phyloP scores from a whole-genome alignment of 2,113 vertebrate species.

The Gambusia holbrooki region DNA sequence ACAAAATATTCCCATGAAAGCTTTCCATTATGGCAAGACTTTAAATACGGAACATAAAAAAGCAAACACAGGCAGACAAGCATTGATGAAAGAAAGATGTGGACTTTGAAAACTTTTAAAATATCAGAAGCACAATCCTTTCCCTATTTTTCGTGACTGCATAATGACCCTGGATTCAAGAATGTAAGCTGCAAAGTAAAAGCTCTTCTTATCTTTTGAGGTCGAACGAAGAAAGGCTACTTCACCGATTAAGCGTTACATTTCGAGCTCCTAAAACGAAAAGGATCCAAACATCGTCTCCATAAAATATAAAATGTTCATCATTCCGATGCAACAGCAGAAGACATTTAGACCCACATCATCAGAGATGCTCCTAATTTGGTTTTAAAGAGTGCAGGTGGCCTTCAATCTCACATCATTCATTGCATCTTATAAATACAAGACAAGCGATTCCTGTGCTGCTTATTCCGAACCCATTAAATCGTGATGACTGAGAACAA shows the following conservation, averaged over 20 bases:
- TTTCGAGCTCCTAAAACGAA: background rate
- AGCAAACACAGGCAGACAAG: background rate
- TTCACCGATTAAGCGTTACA: too few relatives aligned
- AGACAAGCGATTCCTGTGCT: background rate
- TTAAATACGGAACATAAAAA: too few relatives aligned
- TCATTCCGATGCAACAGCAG: background rate
- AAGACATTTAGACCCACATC: background rate
- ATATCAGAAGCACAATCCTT: too few relatives aligned
- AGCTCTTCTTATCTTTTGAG: too few relatives aligned
- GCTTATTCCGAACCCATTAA: background rate
- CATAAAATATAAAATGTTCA: too few relatives aligned
- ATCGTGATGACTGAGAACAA: conserved; percentile 5
- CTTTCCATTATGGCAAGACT: background rate
- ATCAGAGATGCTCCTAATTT: background rate
- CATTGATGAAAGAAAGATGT: background rate
- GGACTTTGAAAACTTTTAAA: too few relatives aligned
- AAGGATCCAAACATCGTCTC: background rate
- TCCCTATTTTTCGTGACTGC: too few relatives aligned
- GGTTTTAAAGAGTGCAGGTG: background rate
- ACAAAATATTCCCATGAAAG: background rate
- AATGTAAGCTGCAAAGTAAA: too few relatives aligned
- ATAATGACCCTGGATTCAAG: too few relatives aligned
- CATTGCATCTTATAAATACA: background rate
- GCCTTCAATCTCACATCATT: background rate
- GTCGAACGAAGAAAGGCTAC: too few relatives aligned